phyloP scores from a whole-genome alignment of 2,113 vertebrate genomes.

The Picathartes gymnocephalus region DNA sequence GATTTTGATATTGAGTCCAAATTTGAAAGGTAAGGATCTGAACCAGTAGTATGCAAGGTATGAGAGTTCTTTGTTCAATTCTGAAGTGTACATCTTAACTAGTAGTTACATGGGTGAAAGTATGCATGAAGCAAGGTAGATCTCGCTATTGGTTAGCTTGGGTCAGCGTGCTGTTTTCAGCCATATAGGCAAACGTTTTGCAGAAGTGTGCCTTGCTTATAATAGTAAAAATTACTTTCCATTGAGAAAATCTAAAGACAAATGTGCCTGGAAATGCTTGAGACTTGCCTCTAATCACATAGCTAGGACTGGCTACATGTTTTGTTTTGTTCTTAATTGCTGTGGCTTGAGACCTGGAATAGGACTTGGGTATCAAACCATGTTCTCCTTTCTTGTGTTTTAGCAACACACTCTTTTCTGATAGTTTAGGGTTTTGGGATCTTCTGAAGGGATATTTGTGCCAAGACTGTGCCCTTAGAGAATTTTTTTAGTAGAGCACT shows the following conservation, averaged over 20 bases:
- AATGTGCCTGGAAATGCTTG: neutral
- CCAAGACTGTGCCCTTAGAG: neutral
- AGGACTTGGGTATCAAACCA: neutral
- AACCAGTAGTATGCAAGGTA: neutral
- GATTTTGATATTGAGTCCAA: conserved; percentile 87
- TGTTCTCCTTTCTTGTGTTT: neutral
- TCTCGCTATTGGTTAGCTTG: neutral
- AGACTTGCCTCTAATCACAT: neutral
- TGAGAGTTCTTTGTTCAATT: neutral
- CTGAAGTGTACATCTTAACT: neutral
- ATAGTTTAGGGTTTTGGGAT: neutral
- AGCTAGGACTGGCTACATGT: fast-evolving
- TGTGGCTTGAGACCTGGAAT: neutral
- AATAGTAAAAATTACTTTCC: neutral
- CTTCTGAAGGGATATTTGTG: neutral
- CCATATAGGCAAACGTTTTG: neutral
- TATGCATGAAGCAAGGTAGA: fast-evolving
- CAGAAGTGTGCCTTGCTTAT: neutral
- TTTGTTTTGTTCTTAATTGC: neutral
- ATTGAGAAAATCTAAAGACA: neutral
- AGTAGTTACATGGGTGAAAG: fast-evolving
- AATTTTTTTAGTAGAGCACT: neutral
- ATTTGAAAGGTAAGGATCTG: conserved; percentile 86
- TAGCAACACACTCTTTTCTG: neutral
- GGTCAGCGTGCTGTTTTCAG: fast-evolving